A percentile compares a stretch with the other conserved stretches of the same genome.
Conservation (phyloP, 2,888 invertebrate genomes). For the Pristionchus fissidentatus region DNA sequence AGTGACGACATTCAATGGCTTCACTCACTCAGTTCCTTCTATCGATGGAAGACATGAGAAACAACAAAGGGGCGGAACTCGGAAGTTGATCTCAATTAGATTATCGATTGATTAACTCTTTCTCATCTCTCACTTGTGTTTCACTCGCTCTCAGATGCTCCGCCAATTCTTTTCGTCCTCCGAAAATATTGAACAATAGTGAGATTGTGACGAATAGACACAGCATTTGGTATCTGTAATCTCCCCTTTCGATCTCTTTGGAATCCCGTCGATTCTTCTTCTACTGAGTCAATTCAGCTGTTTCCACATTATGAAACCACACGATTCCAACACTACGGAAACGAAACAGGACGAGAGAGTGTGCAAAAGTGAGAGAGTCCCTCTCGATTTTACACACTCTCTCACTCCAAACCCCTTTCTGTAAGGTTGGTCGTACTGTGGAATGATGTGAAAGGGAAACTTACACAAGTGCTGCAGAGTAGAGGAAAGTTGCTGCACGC, state of each 20-base stretch:
- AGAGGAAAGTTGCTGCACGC: slow-evolving; percentile 71
- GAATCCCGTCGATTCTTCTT: neutral
- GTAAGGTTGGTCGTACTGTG: too few species aligned
- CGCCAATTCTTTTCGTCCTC: slow-evolving; percentile 67
- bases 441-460: slow-evolving; percentile 47
- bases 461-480: slow-evolving; percentile 72
- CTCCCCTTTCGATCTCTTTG: neutral
- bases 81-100: slow-evolving; percentile 57
- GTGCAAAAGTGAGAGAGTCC: too few species aligned
- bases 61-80: slow-evolving; percentile 63
- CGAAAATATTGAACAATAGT: slow-evolving; percentile 71
- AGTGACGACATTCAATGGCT: slow-evolving; percentile 57
- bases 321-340: neutral
- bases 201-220: slow-evolving; percentile 73
- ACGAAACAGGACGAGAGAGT: neutral
- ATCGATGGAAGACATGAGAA: slow-evolving; percentile 59
- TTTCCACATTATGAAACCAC: neutral
- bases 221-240: slow-evolving; percentile 62
- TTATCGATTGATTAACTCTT: slow-evolving; percentile 47
- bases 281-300: neutral
- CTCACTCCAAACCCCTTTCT: too few species aligned
- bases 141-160: slow-evolving; percentile 60
- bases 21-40: slow-evolving; percentile 57
- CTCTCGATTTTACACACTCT: too few species aligned
- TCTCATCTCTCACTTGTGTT: slow-evolving; percentile 50